phyloP scores from a whole-genome alignment of 2,113 vertebrate species.

The Oceanites oceanicus region DNA sequence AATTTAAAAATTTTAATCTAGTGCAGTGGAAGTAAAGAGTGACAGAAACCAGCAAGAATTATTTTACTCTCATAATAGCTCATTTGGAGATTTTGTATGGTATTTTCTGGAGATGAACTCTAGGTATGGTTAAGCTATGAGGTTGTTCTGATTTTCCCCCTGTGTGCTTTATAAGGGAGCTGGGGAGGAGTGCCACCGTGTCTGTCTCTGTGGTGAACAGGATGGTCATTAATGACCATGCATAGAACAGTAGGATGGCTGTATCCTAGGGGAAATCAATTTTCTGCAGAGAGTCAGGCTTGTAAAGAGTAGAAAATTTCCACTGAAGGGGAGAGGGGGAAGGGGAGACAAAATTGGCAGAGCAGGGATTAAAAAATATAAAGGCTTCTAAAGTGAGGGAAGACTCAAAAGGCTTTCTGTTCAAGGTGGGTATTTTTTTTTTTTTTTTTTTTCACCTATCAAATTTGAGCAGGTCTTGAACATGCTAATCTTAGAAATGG shows the following conservation, averaged over 20 bases:
- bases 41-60: background rate
- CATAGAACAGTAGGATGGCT: constrained; percentile 39
- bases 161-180: background rate
- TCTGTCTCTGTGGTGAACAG: constrained; percentile 31
- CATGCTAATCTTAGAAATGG: background rate
- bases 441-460: accelerated
- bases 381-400: constrained; percentile 12
- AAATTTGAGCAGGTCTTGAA: background rate
- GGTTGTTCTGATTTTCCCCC: background rate
- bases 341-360: background rate
- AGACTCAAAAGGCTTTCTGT: background rate
- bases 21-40: background rate
- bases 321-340: background rate
- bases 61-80: background rate
- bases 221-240: constrained; percentile 48
- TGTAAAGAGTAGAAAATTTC: constrained; percentile 52
- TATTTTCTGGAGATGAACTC: background rate
- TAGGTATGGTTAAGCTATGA: background rate
- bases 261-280: constrained; percentile 64
- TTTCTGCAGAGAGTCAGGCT: constrained; percentile 27
- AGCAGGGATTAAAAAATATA: constrained; percentile 28
- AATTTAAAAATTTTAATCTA: background rate
- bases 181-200: background rate
- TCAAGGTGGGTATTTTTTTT: background rate
- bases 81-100: background rate